Evolutionary conservation across 2,888 invertebrate species (phyloP), one percentile per base, ranked within the genome.

Genomic region (Balanococcus diminutus): DNA sequence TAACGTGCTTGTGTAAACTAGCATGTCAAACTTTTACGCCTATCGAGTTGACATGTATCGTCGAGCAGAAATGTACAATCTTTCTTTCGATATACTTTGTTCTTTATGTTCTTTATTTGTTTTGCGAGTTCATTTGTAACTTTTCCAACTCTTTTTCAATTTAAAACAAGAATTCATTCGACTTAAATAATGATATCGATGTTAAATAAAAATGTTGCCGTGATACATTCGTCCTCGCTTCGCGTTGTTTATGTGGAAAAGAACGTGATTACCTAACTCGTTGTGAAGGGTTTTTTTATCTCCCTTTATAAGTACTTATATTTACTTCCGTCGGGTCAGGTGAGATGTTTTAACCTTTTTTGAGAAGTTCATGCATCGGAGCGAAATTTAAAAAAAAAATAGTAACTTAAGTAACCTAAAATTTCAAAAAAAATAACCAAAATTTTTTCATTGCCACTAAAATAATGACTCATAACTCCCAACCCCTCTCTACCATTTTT

Each of bases 51-150:
- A 36, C 36, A 36, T 36, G 75, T 79, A 79, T 36, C 75, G 75
- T 36, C 75, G 75, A 79, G 32, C 75, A 32, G 72, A 32, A 32
- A 32, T 79, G 36, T 79, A 79, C 75, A 79, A 79, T 79, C 75
- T 79, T 72, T 32, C 31, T 19, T 19, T 28, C 36, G 19, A 32
- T 36, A 36, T 79, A 79, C 36, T 36, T 28, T 32, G 72, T 72
- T 79, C 75, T 79, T 79, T 79, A 79, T 32, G 72, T 72, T 79
- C 75, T 79, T 79, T 79, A 79, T 79, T 79, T 79, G 75, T 79
- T 79, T 22, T 19, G 72, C 75, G 67, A 79, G 75, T 79, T 79
- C 75, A 79, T 79, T 79, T 79, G 75, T 79, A 79, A 79, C 75
- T 79, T 79, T 79, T 36, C 75, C n/a, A 28, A 36, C 36, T 79